A percentile compares a stretch with the other conserved stretches of the same genome.
These are phyloP conservation scores for Dicaeum eximium DNA, from an alignment of 2,113 vertebrate genomes.

Conservation along the genomic window DNA sequence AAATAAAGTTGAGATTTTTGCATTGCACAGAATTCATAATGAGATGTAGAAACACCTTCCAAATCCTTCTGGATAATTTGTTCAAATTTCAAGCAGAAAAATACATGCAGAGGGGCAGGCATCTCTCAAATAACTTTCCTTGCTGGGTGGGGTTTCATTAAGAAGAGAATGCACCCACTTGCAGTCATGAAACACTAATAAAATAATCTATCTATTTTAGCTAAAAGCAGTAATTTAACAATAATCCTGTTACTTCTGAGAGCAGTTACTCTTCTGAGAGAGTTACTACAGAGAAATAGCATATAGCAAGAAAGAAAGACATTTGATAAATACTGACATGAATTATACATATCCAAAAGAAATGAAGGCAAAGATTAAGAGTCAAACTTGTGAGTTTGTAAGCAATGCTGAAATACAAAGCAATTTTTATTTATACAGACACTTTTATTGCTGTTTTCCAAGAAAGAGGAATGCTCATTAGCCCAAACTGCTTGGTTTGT, in stretches of 20 bases:
- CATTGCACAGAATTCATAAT: slow-evolving; percentile 7
- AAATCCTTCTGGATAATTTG: neutral
- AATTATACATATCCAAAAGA: neutral
- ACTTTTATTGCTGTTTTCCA: neutral
- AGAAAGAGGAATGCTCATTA: neutral
- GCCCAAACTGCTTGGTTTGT: neutral
- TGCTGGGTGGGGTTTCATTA: neutral
- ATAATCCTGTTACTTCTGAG: neutral
- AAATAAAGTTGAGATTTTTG: slow-evolving; percentile 13
- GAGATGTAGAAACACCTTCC: neutral
- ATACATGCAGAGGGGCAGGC: neutral
- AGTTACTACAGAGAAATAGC: neutral
- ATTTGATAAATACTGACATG: neutral
- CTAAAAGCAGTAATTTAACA: neutral
- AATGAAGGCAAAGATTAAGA: neutral
- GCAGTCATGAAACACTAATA: neutral
- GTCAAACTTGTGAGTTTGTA: neutral
- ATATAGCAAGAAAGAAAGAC: neutral
- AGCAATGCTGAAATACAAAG: neutral
- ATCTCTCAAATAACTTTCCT: neutral
- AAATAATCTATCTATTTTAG: neutral
- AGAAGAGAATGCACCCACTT: neutral
- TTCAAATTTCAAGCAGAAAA: neutral
- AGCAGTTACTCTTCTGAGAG: too few relatives aligned
- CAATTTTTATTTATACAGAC: neutral